Percentiles rank a stretch among this genome's conserved stretches.
Conservation (phyloP, 2,888 invertebrate genomes). For the Drosophila conformis region DNA sequence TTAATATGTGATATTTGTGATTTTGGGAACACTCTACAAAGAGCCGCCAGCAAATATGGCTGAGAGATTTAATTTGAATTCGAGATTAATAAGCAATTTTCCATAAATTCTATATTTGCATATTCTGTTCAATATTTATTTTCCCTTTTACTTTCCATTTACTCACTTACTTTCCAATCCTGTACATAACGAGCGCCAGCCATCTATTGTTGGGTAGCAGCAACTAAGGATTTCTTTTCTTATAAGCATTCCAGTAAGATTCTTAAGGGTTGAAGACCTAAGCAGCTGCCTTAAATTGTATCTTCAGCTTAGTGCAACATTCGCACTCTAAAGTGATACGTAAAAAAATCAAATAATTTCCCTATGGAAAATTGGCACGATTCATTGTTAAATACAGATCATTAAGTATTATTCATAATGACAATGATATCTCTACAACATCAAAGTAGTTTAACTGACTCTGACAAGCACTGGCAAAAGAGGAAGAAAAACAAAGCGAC, state of each 20-base stretch:
- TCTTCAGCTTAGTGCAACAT: not conserved
- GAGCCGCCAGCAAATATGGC: too few relatives aligned
- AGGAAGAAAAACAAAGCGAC: not conserved
- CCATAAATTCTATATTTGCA: not conserved
- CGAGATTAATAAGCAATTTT: not conserved
- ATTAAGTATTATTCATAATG: not conserved
- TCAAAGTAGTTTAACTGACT: not conserved
- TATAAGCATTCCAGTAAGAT: not conserved
- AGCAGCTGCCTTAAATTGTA: not conserved
- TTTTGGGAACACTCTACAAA: not conserved
- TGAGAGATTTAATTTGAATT: not conserved
- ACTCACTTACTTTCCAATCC: not conserved
- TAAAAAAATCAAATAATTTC: not conserved
- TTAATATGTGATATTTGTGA: not conserved
- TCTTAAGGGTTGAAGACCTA: not conserved
- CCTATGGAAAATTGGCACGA: not conserved
- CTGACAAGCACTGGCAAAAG: not conserved
- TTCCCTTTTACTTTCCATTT: not conserved
- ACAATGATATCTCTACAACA: not conserved
- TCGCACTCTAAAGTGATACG: not conserved
- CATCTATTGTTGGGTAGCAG: not conserved
- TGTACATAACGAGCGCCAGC: not conserved
- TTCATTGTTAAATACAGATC: not conserved
- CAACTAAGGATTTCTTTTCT: not conserved
- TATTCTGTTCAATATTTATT: too few relatives aligned